phyloP scores from a whole-genome alignment of 2,113 vertebrate genomes.

The Neoarius graeffei region DNA sequence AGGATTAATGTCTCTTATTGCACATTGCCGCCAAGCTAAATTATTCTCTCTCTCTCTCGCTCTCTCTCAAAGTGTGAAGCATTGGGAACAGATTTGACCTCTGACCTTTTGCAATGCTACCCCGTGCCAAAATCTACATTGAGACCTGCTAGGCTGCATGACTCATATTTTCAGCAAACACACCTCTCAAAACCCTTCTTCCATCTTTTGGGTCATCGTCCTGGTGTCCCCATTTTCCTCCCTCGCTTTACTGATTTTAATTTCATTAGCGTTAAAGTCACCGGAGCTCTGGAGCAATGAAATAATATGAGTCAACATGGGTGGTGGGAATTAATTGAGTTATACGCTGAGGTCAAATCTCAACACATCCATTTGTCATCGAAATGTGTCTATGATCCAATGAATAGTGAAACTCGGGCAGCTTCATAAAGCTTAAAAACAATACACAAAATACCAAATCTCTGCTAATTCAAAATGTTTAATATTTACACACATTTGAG shows the following conservation, averaged over 20 bases:
- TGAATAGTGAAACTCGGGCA: neutral
- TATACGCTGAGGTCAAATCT: slow-evolving; percentile 4
- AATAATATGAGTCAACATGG: neutral
- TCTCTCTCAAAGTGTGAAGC: slow-evolving; percentile 23
- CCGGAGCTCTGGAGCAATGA: neutral
- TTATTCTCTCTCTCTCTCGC: neutral
- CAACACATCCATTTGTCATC: neutral
- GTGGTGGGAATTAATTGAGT: neutral
- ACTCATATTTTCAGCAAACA: slow-evolving; percentile 63
- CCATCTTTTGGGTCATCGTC: neutral
- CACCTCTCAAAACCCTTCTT: slow-evolving; percentile 45
- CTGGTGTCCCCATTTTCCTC: slow-evolving; percentile 1
- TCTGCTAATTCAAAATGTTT: neutral
- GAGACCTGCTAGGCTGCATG: slow-evolving; percentile 50
- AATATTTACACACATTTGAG: neutral
- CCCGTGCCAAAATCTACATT: slow-evolving; percentile 60
- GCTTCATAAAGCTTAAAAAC: neutral
- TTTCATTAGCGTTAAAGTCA: neutral
- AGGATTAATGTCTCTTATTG: slow-evolving; percentile 55
- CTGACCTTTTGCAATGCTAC: slow-evolving; percentile 53
- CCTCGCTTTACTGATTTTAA: slow-evolving; percentile 15
- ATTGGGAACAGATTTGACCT: slow-evolving; percentile 55
- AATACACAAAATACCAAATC: no score
- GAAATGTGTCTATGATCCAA: neutral
- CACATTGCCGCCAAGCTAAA: slow-evolving; percentile 44